phyloP scores from a whole-genome alignment of 2,888 invertebrate species.

The Heteropelma amictum region DNA sequence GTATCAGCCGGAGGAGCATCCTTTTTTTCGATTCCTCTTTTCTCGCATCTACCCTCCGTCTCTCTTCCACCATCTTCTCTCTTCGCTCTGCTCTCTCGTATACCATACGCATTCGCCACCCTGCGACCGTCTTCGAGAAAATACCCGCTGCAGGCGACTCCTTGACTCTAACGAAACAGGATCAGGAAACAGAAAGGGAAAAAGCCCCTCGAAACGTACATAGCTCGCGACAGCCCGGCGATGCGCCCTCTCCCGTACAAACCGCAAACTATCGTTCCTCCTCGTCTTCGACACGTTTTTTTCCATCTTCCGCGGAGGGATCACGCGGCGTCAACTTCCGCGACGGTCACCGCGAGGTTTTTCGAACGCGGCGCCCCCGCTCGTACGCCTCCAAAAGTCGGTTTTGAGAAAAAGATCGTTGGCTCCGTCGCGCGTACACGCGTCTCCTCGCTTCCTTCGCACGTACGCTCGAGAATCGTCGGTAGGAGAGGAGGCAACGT shows the following conservation, averaged over 20 bases:
- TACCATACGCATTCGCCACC: too few species aligned
- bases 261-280: slow-evolving; percentile 15
- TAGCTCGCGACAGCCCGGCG: too few species aligned
- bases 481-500: too few species aligned
- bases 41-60: slow-evolving; percentile 52
- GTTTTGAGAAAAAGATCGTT: slow-evolving; percentile 48
- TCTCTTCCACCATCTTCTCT: slow-evolving; percentile 20
- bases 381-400: slow-evolving; percentile 51
- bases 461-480: too few species aligned
- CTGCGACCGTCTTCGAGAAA: slow-evolving; percentile 42
- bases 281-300: neutral
- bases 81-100: slow-evolving; percentile 29
- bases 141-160: slow-evolving; percentile 43
- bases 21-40: slow-evolving; percentile 26
- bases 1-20: slow-evolving; percentile 48
- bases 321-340: too few species aligned
- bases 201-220: neutral
- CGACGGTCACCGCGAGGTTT: too few species aligned
- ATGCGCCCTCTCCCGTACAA: too few species aligned
- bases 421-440: neutral
- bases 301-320: neutral
- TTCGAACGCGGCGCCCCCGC: too few species aligned
- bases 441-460: neutral
- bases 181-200: neutral
- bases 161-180: neutral